Base-by-base conservation (phyloP, 35 echinoderm and acorn worm genomes). In the Holothuria glaberrima region DNA sequence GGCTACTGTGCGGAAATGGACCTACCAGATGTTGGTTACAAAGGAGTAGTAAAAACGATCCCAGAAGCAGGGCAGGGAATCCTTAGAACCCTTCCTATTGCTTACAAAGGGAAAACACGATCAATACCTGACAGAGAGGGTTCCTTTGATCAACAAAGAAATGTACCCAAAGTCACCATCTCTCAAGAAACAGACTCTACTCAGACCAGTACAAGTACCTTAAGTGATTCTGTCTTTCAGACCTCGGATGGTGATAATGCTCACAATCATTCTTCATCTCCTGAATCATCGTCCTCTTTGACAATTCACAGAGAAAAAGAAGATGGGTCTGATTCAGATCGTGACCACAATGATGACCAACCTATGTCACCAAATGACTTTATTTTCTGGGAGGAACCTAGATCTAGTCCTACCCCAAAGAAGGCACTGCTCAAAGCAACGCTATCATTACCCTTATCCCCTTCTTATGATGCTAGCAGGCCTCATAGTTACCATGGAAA, bases 1-100 rank as follows among this genome's bases (percentile, higher is more conserved):
- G 80, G 80, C 21, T 84, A 84, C 33, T 41, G 74, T 78, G 52
- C 80, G 12, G 80, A 84, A 21, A 84, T 84, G 80, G 80, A 84
- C 80, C 32, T 22, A 9, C 54, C 26, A 16, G 80, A 54, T n/a
- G 46, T 31, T 5, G 59, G 28, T 4, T 56, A 61, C n/a, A 84
- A 84, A 38, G 54, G 80, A 22, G 9, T 36, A 9, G 21, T 84
- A 22, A 31, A 16, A 33, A 62, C 80, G 6, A 46, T 84, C 30
- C 80, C 80, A 6, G 30, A 61, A 36, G 52, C 48, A 30, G 80
- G 58, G 19, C 52, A 59, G 24, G 80, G 22, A 27, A 48, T 12
- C 33, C 41, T 36, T 24, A 20, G 16, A 61, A 84, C 34, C 30
- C 14, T 56, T 61, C 46, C 38, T 20, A 36, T 29, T 73, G 16